A percentile compares a stretch with the other conserved stretches of the same genome.
Conservation (phyloP, 2,113 vertebrate species). For the Antigone vipio region DNA sequence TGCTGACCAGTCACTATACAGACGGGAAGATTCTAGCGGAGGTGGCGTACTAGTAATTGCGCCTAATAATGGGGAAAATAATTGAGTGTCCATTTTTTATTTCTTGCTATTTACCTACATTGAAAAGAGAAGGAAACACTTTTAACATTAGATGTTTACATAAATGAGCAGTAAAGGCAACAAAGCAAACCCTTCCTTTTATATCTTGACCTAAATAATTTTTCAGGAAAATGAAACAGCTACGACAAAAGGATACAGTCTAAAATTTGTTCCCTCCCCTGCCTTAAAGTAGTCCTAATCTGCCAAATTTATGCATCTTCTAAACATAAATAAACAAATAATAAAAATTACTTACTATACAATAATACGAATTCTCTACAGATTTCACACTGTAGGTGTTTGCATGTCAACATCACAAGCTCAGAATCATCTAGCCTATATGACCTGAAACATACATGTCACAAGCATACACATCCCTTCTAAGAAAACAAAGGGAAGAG, state of each 20-base stretch:
- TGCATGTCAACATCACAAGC: rapidly evolving
- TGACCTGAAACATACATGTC: not conserved
- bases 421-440: not conserved
- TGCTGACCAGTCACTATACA: not conserved
- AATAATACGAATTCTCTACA: not conserved
- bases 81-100: conserved; percentile 46
- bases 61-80: conserved; percentile 43
- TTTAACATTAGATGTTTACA: not conserved
- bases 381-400: not conserved
- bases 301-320: not conserved
- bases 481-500: not conserved
- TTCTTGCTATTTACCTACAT: conserved; percentile 4
- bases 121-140: not conserved
- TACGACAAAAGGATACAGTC: rapidly evolving
- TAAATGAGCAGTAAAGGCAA: not conserved
- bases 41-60: not conserved
- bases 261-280: not conserved
- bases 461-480: not conserved
- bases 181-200: not conserved
- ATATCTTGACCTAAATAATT: not conserved
- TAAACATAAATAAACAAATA: not conserved
- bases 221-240: rapidly evolving
- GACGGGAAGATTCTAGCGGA: not conserved
- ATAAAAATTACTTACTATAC: not conserved
- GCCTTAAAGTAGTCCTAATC: not conserved